These are phyloP conservation scores for Thecocarcelia acutangulata DNA, from an alignment of 2,888 invertebrate genomes.

Conservation along the genomic window DNA sequence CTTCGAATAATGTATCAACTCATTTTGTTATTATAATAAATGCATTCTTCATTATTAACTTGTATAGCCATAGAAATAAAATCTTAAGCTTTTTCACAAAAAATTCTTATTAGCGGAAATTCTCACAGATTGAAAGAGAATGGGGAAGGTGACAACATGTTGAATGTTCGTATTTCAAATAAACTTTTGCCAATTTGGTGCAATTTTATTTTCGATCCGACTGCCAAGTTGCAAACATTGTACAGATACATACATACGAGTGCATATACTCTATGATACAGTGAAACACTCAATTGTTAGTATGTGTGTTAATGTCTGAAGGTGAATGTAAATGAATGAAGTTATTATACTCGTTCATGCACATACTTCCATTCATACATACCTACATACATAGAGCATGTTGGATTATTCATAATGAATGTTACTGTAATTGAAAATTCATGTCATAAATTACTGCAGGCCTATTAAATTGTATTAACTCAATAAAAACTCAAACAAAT, in stretches of 20 bases:
- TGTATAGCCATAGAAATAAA: too few species aligned
- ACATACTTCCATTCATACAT: too few species aligned
- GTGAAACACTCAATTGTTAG: not conserved
- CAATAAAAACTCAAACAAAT: slow-evolving; percentile 36
- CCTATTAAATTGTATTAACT: slow-evolving; percentile 70
- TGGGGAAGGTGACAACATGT: too few species aligned
- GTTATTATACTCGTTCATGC: slow-evolving; percentile 9
- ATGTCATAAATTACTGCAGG: slow-evolving; percentile 75
- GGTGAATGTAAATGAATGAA: slow-evolving; percentile 70
- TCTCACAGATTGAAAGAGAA: too few species aligned
- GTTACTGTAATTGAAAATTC: slow-evolving; percentile 72
- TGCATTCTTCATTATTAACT: too few species aligned
- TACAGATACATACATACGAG: not conserved
- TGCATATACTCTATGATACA: not conserved
- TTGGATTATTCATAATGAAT: slow-evolving; percentile 70
- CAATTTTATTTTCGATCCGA: not conserved
- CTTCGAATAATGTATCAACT: too few species aligned
- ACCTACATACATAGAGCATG: not conserved
- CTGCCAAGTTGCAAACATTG: slow-evolving; percentile 18
- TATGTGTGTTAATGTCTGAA: not conserved
- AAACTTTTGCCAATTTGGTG: not conserved
- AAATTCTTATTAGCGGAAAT: too few species aligned
- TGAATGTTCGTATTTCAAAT: not conserved
- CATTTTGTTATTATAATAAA: too few species aligned
- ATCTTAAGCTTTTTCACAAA: too few species aligned